These are phyloP conservation scores for Chionodraco myersi DNA, from an alignment of 2,113 vertebrate genomes.

Conservation along the genomic window DNA sequence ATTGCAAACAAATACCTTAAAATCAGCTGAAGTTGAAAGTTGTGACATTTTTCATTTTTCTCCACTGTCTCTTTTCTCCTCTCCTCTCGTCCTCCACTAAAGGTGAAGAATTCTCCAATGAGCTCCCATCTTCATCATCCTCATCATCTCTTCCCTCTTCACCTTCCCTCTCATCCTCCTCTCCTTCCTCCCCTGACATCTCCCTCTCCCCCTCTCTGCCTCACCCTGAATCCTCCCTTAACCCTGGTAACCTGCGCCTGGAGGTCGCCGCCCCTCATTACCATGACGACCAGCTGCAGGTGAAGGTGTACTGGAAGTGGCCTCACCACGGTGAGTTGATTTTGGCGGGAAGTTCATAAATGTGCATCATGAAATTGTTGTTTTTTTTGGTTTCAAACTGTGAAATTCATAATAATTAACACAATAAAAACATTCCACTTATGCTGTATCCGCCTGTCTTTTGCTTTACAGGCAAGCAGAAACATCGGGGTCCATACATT, in stretches of 20 bases:
- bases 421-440: background rate
- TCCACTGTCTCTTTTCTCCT: background rate
- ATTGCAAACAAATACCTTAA: background rate
- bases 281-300: conserved; percentile 84
- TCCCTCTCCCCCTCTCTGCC: conserved; percentile 37
- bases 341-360: background rate
- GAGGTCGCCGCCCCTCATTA: conserved; percentile 86
- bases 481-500: conserved; percentile 69
- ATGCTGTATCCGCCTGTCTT: conserved; percentile 1
- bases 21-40: background rate
- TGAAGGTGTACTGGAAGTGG: conserved; percentile 86
- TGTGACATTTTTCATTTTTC: background rate
- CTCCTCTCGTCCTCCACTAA: conserved; percentile 21
- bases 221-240: conserved; percentile 47
- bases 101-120: conserved; percentile 80
- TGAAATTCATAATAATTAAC: background rate
- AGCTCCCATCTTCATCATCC: conserved; percentile 72
- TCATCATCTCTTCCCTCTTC: conserved; percentile 51
- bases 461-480: conserved; percentile 71
- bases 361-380: background rate
- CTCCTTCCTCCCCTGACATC: conserved; percentile 62
- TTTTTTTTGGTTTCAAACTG: background rate
- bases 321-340: conserved; percentile 71
- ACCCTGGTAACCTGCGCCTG: conserved; percentile 76
- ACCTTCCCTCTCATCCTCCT: conserved; percentile 58